Evolutionary conservation across 1,140 invertebrate species (phyloP).

Genomic region (Antheraea mylitta): DNA sequence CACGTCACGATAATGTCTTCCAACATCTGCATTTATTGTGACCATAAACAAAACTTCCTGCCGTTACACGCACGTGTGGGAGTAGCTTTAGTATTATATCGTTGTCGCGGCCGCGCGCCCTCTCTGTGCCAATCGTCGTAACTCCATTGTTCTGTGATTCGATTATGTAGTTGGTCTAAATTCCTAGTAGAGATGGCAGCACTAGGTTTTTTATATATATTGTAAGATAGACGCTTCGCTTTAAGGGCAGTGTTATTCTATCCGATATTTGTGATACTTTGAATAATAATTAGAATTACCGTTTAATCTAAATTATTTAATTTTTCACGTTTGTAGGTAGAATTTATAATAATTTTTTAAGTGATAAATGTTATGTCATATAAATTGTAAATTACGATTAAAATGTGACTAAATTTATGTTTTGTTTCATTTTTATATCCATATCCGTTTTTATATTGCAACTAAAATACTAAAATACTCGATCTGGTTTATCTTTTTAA

Average conservation of each 20-base stretch:
- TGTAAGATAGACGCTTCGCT: constrained; percentile 65
- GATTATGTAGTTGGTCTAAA: background rate
- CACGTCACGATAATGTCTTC: too few species aligned
- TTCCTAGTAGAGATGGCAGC: constrained; percentile 9
- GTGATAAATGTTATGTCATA: constrained; percentile 64
- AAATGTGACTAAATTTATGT: constrained; percentile 64
- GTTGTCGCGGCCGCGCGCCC: too few species aligned
- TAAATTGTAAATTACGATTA: constrained; percentile 67
- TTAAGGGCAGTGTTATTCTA: constrained; percentile 69
- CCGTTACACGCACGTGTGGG: too few species aligned
- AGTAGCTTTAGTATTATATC: too few species aligned
- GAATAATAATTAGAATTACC: constrained; percentile 63
- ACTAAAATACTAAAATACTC: too few species aligned
- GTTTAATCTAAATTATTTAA: constrained; percentile 77
- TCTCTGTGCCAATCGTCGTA: constrained; percentile 4
- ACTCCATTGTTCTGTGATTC: constrained; percentile 2
- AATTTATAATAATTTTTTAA: constrained; percentile 48
- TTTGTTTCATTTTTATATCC: constrained; percentile 9
- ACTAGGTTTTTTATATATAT: constrained; percentile 4
- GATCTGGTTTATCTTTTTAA: too few species aligned
- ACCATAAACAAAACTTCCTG: too few species aligned
- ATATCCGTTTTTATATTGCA: too few species aligned
- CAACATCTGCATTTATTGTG: too few species aligned
- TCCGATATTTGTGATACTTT: constrained; percentile 77
- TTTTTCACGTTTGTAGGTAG: constrained; percentile 75